Evolutionary conservation across 2,113 vertebrate genomes (phyloP).

Genomic region (Helogale parvula): DNA sequence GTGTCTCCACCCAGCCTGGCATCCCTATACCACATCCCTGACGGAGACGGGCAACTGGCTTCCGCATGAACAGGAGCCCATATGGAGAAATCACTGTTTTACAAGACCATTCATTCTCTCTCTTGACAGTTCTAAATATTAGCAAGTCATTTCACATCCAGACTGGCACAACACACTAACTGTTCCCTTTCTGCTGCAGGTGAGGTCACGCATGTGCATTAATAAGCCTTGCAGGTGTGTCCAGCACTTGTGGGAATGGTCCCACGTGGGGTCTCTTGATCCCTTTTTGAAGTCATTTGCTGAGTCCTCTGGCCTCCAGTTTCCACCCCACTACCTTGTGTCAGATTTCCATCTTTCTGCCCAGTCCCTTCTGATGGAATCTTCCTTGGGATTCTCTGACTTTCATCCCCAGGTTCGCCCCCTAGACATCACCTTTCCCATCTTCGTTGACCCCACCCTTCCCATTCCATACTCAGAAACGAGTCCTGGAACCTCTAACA

Average conservation of each 20-base stretch:
- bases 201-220: not conserved
- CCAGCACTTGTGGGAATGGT: not conserved
- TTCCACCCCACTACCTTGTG: not conserved
- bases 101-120: not conserved
- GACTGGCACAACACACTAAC: not conserved
- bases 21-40: not conserved
- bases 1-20: not conserved
- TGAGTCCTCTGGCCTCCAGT: not conserved
- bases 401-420: not conserved
- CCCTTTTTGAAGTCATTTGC: not conserved
- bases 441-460: not conserved
- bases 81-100: not conserved
- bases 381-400: not conserved
- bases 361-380: not conserved
- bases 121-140: not conserved
- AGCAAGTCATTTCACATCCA: not conserved
- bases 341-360: not conserved
- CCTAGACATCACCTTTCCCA: not conserved
- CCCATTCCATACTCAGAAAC: accelerated
- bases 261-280: not conserved
- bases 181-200: not conserved
- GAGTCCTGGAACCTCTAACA: not conserved
- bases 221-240: not conserved
- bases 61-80: not conserved
- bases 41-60: not conserved